Evolutionary conservation across 2,888 invertebrate species (phyloP).

Genomic region (Drosophila kanekoi): DNA sequence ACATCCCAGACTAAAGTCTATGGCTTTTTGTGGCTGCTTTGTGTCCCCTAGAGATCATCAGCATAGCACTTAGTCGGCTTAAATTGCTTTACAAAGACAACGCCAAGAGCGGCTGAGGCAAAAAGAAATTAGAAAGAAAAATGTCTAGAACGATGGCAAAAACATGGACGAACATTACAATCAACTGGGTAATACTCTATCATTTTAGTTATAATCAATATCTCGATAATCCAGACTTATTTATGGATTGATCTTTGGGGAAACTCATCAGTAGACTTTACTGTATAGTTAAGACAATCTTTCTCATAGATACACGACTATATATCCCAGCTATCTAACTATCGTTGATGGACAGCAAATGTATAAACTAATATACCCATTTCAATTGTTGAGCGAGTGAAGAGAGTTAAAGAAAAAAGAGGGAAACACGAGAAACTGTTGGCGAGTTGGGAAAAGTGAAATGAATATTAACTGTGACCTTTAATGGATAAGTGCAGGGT

Average conservation of each 20-base stretch:
- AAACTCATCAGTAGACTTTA: too few relatives aligned
- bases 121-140: conserved; percentile 35
- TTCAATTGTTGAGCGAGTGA: not conserved
- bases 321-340: too few relatives aligned
- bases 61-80: conserved; percentile 63
- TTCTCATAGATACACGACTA: too few relatives aligned
- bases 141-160: conserved; percentile 7
- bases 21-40: conserved; percentile 11
- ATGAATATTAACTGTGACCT: conserved; percentile 81
- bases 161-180: not conserved
- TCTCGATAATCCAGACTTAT: too few relatives aligned
- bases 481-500: conserved; percentile 66
- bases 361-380: not conserved
- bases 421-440: conserved; percentile 33
- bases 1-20: not conserved
- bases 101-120: conserved; percentile 23
- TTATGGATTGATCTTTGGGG: too few relatives aligned
- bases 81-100: conserved; percentile 59
- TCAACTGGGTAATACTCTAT: not conserved
- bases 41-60: conserved; percentile 26
- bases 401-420: conserved; percentile 4
- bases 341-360: too few relatives aligned
- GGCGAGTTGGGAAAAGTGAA: conserved; percentile 64
- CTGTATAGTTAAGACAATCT: too few relatives aligned
- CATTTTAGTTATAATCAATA: not conserved